Percentiles rank a stretch among this genome's conserved stretches.
These are phyloP conservation scores for Metaphire vulgaris DNA, from an alignment of 1,140 invertebrate genomes.

Conservation along the genomic window DNA sequence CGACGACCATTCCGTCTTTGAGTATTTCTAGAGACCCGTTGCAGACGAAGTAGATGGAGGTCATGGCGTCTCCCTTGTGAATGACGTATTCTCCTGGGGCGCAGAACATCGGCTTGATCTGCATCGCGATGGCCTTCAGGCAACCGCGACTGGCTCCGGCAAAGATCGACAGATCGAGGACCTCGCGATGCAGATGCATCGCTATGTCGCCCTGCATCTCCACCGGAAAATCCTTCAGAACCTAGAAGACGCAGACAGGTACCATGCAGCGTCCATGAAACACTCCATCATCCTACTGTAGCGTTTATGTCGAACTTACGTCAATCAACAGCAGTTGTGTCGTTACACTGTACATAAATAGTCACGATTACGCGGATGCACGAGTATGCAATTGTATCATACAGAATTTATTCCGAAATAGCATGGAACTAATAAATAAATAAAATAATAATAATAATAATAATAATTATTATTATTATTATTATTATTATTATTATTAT, in stretches of 20 bases:
- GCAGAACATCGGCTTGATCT: conserved; percentile 43
- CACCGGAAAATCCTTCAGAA: conserved; percentile 90
- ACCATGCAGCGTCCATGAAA: no score
- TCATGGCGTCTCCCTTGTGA: conserved; percentile 47
- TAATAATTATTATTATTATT: no score
- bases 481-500: no score
- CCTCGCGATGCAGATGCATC: conserved; percentile 89
- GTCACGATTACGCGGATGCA: no score
- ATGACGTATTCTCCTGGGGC: conserved; percentile 49
- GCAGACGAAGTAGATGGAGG: conserved; percentile 49
- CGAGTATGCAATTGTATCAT: no score
- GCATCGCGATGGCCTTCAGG: conserved; percentile 30
- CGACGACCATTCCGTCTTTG: conserved; percentile 49
- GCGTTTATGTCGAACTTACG: no score
- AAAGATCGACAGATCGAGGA: conserved; percentile 87
- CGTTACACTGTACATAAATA: no score
- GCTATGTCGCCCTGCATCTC: conserved; percentile 89
- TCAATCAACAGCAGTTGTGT: no score
- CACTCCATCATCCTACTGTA: no score
- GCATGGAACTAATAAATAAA: no score
- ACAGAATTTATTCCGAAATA: no score
- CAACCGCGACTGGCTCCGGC: conserved; percentile 60
- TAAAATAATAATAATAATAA: no score
- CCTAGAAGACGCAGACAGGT: conserved; percentile 62
- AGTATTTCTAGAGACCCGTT: conserved; percentile 50